Conservation (phyloP, 2,113 vertebrate genomes). For the Morone saxatilis region DNA sequence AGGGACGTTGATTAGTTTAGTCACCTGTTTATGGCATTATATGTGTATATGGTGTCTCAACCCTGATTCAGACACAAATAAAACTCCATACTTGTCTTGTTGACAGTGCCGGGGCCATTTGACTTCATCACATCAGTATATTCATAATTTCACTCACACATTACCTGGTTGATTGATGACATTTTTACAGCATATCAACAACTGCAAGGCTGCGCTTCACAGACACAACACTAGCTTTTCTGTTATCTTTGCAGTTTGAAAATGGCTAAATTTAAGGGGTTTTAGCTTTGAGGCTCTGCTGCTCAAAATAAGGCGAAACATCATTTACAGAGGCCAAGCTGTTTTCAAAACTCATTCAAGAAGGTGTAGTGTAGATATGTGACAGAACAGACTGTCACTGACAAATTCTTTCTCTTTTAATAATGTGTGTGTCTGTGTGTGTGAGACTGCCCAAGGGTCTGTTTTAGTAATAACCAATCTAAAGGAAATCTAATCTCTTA, state of each 20-base stretch:
- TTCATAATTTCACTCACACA: neutral
- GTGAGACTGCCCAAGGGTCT: constrained; percentile 16
- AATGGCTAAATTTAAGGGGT: neutral
- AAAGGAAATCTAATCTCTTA: constrained; percentile 56
- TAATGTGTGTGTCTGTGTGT: neutral
- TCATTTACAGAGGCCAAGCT: constrained; percentile 18
- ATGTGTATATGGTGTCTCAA: neutral
- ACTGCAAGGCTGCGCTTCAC: neutral
- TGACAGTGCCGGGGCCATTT: neutral
- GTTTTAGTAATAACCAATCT: constrained; percentile 53
- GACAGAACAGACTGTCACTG: constrained; percentile 35
- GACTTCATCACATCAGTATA: neutral
- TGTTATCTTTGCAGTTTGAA: neutral
- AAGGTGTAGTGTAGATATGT: constrained; percentile 6
- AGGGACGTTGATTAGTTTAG: neutral
- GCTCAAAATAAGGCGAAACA: constrained; percentile 14
- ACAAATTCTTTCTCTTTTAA: constrained; percentile 29
- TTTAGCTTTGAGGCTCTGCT: constrained; percentile 31
- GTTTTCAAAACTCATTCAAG: constrained; percentile 8
- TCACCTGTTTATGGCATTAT: neutral
- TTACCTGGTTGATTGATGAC: neutral
- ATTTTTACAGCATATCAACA: neutral
- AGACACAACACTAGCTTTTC: constrained; percentile 23
- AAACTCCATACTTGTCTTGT: neutral
- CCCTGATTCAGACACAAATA: neutral